Evolutionary conservation across 35 echinoderm and acorn worm species (phyloP), one percentile per base, ranked within the genome.

Genomic region (Lytechinus variegatus): DNA sequence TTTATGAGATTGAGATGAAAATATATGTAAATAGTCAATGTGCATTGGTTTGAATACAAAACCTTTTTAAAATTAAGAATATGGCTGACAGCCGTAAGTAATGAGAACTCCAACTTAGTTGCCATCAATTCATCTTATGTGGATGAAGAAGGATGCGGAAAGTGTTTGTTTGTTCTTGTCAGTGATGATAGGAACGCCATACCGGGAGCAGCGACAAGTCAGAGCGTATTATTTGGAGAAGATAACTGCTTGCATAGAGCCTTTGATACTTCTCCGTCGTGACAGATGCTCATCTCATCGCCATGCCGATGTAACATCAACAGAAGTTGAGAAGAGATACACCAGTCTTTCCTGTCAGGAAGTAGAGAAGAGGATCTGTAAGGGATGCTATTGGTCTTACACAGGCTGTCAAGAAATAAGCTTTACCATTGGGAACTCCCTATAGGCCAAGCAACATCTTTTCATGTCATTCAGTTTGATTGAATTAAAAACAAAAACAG

Each of bases 291-390:
- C 66, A 24, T 16, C 66, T 79, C 66, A 79, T 79, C 14, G 66
- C 66, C 66, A 79, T 79, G 66, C 66, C 66, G 66, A 79, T 79
- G n/a, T 79, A 79, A 16, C 13, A 24, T 79, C 66, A 79, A 79
- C 66, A 79, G 66, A 79, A 79, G 66, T 24, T 79, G 66, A 79
- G 66, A 79, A 24, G 66, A 79, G 66, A 79, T 79, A 79, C 66
- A 79, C 19, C 66, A n/a, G 66, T 79, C 66, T 79, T 79, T 79
- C 66, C 66, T 79, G 66, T 79, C 66, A 71, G 61, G 66, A 24
- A 79, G 66, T 3, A n/a, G 66, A 79, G 66, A 24, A 79, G 16
- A 24, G 66, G 66, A 79, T 79, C 66, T 79, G n/a, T 24, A n/a
- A 79, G 21, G 21, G 66, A 79, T 24, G 66, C 66, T 79, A 4